Evolutionary conservation across 2,113 vertebrate species (phyloP), one percentile per base, ranked within the genome.

Genomic region (Smithornis capensis): DNA sequence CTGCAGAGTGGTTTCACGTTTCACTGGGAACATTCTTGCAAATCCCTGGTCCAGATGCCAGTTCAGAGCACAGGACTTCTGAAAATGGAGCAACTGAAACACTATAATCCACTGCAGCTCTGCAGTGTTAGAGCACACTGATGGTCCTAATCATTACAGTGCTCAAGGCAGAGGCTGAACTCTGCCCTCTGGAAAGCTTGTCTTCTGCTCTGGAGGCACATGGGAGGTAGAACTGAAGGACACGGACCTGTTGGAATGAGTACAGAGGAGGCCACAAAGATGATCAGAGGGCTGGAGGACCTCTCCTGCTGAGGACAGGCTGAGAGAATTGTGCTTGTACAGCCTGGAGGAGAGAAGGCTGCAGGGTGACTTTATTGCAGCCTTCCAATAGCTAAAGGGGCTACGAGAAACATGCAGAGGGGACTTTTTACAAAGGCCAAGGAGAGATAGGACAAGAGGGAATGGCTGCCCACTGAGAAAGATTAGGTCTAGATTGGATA

Each of bases 161-260:
- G 86, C 64, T 83, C n/a, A 25, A 90, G 74, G 74, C 55, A 87
- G 85, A 62, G 75, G 35, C 42, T 95, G 87, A 92, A 90, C 50
- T 68, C 45, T 69, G 44, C 53, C 40, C 74, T 74, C 56, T 42
- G 35, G 42, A 96, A 93, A 67, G 35, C 8, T 60, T 9, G 3
- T 67, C 84, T 80, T 33, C 88, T 91, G 24, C 27, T 23, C 1
- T 27, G 52, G 37, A 60, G 16, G 31, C 10, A 50, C 8, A 22
- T 19, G 12, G 62, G 40, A 82, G 42, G 10, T 59, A 7, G 42
- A 71, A 75, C 27, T 2, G 2, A 62, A 52, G 18, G 33, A 87
- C 5, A 4, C 24, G 38, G 28, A 38, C 7, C 15, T 69, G 33
- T 19, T 62, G 28, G 23, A 77, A 52, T 60, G 7, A 69, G 33